Conservation (phyloP, 2,888 invertebrate genomes). For the Diploptera punctata region DNA sequence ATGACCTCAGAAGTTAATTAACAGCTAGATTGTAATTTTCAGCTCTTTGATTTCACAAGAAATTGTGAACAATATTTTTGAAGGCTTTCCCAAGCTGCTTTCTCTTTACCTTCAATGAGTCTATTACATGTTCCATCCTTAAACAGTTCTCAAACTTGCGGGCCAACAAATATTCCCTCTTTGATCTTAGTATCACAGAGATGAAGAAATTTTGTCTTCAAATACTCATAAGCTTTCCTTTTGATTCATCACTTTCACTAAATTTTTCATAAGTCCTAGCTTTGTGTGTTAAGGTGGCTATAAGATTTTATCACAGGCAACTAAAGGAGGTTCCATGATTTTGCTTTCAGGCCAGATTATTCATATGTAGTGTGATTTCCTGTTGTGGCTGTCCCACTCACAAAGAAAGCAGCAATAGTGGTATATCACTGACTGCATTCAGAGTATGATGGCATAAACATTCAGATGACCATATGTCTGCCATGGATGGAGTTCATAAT, state of each 20-base stretch:
- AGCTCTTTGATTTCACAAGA: background rate
- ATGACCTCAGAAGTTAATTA: background rate
- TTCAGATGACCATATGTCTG: conserved; percentile 10
- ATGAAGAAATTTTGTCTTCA: background rate
- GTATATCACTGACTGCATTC: conserved; percentile 22
- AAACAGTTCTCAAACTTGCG: background rate
- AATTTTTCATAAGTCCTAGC: conserved; percentile 9
- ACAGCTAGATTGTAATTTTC: conserved; percentile 8
- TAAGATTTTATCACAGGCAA: background rate
- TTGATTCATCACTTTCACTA: conserved; percentile 23
- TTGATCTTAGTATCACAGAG: conserved; percentile 11
- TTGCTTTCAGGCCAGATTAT: background rate
- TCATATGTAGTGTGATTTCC: background rate
- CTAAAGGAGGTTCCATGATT: background rate
- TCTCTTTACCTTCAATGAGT: background rate
- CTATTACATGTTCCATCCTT: background rate
- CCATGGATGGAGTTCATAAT: background rate
- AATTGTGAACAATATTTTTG: conserved; percentile 9
- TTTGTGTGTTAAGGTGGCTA: conserved; percentile 4
- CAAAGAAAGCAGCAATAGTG: conserved; percentile 1
- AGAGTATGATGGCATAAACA: background rate
- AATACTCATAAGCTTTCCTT: background rate
- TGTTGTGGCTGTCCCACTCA: background rate
- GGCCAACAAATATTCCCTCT: background rate
- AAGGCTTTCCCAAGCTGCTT: conserved; percentile 6